Percentiles rank a stretch among this genome's conserved stretches.
Evolutionary conservation across 1,140 invertebrate species (phyloP).

Genomic region (Alviniconcha marisindica): DNA sequence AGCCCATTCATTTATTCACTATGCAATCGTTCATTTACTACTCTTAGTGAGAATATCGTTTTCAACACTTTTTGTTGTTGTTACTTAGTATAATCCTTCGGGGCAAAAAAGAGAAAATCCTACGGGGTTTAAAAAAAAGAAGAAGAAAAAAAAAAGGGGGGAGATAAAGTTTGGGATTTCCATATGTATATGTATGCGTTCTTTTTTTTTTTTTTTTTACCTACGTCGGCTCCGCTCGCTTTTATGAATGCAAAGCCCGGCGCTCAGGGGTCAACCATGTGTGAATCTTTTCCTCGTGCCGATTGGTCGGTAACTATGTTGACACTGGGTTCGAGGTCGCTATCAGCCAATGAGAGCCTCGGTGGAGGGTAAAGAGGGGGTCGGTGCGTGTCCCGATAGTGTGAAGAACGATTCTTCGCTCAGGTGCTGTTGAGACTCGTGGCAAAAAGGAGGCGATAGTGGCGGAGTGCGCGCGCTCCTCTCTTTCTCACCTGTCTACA

Average conservation of each 20-base stretch:
- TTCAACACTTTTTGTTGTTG: too few species aligned
- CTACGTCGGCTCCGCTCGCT: neutral
- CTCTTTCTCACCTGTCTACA: neutral
- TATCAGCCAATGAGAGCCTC: slow-evolving; percentile 16
- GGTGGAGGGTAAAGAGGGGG: neutral
- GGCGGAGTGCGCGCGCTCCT: neutral
- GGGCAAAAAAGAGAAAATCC: too few species aligned
- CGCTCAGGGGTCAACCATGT: slow-evolving; percentile 31
- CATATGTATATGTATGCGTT: too few species aligned
- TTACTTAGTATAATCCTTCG: too few species aligned
- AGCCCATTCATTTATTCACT: too few species aligned
- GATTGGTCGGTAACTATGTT: slow-evolving; percentile 34
- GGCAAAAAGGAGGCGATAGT: neutral
- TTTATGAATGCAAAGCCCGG: slow-evolving; percentile 37
- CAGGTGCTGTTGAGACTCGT: slow-evolving; percentile 7
- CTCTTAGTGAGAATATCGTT: too few species aligned
- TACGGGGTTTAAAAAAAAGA: too few species aligned
- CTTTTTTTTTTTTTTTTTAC: neutral
- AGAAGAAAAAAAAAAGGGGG: too few species aligned
- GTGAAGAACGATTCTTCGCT: slow-evolving; percentile 4
- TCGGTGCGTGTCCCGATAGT: slow-evolving; percentile 18
- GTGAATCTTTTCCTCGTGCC: slow-evolving; percentile 19
- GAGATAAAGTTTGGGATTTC: too few species aligned
- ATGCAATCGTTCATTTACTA: too few species aligned
- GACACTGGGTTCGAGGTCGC: slow-evolving; percentile 32